Conservation (phyloP, 2,113 vertebrate genomes). For the Pseudopodoces humilis region DNA sequence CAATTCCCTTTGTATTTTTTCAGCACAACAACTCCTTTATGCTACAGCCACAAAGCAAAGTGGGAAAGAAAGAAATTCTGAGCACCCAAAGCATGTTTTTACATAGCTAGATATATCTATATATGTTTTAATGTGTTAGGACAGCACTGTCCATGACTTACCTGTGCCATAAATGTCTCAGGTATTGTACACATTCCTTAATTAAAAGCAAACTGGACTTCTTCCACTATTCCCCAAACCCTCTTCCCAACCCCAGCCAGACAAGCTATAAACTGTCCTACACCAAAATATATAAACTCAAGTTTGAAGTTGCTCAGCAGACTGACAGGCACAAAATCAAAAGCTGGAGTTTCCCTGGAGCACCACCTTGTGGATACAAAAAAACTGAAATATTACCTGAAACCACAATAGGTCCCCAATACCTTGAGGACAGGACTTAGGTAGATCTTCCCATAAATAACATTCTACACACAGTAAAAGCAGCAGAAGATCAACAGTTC, state of each 20-base stretch:
- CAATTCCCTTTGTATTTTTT: neutral
- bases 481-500: neutral
- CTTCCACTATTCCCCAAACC: neutral
- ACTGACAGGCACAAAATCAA: neutral
- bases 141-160: neutral
- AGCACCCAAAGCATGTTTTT: neutral
- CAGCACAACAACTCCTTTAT: neutral
- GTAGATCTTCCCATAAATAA: neutral
- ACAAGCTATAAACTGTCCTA: neutral
- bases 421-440: neutral
- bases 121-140: neutral
- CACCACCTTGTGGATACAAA: constrained; percentile 54
- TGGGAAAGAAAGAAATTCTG: neutral
- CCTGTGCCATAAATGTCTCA: neutral
- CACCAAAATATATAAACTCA: neutral
- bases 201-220: neutral
- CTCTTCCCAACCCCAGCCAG: neutral
- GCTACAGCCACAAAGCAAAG: neutral
- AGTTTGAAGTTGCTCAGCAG: neutral
- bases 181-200: neutral
- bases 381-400: neutral
- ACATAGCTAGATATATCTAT: neutral
- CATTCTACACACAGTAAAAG: neutral
- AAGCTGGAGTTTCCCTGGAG: constrained; percentile 22
- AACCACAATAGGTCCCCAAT: neutral